Conservation (phyloP, 2,797 vertebrate genomes). For the Mallotus villosus region DNA sequence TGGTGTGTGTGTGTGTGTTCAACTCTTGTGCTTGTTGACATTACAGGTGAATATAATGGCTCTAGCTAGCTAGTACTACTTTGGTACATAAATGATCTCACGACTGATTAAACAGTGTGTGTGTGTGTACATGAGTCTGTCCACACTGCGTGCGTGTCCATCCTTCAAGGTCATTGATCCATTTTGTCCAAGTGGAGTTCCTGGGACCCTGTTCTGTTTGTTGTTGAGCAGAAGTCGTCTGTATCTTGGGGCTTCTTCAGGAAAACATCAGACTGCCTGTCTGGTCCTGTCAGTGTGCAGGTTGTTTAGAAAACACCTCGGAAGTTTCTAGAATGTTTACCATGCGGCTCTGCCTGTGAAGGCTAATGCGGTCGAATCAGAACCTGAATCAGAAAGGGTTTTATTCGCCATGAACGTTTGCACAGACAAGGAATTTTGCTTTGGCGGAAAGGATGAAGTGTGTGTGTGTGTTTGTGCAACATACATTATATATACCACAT, state of each 20-base stretch:
- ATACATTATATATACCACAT: not conserved
- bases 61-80: not conserved
- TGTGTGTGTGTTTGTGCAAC: not conserved
- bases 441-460: not conserved
- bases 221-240: conserved; percentile 1
- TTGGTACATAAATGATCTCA: conserved; percentile 27
- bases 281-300: not conserved
- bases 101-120: not conserved
- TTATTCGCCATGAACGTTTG: too few relatives aligned
- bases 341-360: not conserved
- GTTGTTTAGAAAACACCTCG: not conserved
- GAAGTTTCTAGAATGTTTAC: not conserved
- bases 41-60: conserved; percentile 25
- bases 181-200: conserved; percentile 19
- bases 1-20: not conserved
- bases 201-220: not conserved
- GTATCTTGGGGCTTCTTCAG: not conserved
- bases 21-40: conserved; percentile 4
- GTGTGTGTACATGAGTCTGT: not conserved
- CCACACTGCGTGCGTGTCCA: not conserved
- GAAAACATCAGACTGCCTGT: too few relatives aligned
- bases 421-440: too few relatives aligned
- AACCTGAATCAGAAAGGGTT: not conserved
- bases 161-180: conserved; percentile 4
- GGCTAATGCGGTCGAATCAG: not conserved